Conservation (phyloP, 2,888 invertebrate species). For the Coecobrya sp. region DNA sequence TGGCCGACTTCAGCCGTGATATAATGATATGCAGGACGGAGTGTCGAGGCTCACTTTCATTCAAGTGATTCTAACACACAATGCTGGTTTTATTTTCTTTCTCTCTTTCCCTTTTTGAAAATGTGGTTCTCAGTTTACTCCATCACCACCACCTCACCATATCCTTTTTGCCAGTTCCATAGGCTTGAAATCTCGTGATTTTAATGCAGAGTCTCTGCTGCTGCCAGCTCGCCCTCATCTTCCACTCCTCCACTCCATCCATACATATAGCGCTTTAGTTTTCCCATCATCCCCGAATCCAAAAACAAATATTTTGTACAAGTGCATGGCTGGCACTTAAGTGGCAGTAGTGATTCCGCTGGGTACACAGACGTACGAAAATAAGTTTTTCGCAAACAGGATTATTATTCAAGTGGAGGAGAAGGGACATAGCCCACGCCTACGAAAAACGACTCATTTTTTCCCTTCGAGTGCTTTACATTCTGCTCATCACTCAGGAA, state of each 20-base stretch:
- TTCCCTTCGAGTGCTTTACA: slow-evolving; percentile 4
- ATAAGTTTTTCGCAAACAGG: background rate
- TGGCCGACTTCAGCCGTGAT: slow-evolving; percentile 29
- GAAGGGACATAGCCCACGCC: background rate
- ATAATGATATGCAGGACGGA: slow-evolving; percentile 19
- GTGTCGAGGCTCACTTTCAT: slow-evolving; percentile 48
- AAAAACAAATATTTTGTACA: slow-evolving; percentile 27
- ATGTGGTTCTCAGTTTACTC: slow-evolving; percentile 23
- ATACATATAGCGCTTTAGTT: background rate
- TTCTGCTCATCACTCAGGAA: background rate
- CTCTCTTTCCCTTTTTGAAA: slow-evolving; percentile 3
- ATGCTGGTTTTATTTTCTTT: background rate
- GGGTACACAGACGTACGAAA: slow-evolving; percentile 43
- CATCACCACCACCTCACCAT: background rate
- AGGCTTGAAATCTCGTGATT: slow-evolving; percentile 35
- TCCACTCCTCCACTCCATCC: background rate
- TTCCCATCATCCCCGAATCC: background rate
- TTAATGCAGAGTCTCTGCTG: slow-evolving; percentile 23
- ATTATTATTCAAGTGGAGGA: background rate
- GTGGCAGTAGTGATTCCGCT: slow-evolving; percentile 55
- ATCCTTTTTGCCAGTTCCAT: slow-evolving; percentile 11
- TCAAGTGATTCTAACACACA: slow-evolving; percentile 35
- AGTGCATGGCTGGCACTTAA: slow-evolving; percentile 53
- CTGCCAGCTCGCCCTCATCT: background rate
- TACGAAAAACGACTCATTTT: background rate